Percentiles rank a stretch among this genome's conserved stretches.
phyloP scores from a whole-genome alignment of 2,113 vertebrate species.

The Lutjanus erythropterus region DNA sequence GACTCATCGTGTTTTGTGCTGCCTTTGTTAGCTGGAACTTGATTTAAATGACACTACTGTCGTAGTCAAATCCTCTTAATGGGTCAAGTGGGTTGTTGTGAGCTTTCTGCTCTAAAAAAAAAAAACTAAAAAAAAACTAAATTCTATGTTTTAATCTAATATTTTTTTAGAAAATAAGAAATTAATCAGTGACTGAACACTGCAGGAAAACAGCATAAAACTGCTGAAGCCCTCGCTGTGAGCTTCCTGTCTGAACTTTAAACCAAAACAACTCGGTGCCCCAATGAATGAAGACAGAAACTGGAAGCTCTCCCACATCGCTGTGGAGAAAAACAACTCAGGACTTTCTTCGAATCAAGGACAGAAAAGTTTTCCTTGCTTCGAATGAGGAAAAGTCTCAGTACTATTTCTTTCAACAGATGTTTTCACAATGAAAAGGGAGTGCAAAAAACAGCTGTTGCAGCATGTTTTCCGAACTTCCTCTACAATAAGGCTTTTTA shows the following conservation, averaged over 20 bases:
- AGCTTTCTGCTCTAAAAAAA: background rate
- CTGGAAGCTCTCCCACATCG: slow-evolving; percentile 3
- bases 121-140: background rate
- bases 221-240: slow-evolving; percentile 11
- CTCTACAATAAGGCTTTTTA: background rate
- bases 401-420: slow-evolving; percentile 12
- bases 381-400: background rate
- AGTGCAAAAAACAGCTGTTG: slow-evolving; percentile 24
- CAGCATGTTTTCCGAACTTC: background rate
- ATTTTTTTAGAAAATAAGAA: background rate
- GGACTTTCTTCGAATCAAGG: slow-evolving; percentile 24
- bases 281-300: slow-evolving; percentile 62
- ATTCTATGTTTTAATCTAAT: background rate
- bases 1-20: slow-evolving; percentile 9
- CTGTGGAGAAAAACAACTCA: slow-evolving; percentile 56
- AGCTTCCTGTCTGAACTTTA: slow-evolving; percentile 50
- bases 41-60: slow-evolving; percentile 24
- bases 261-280: slow-evolving; percentile 48
- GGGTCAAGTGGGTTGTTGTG: slow-evolving; percentile 1
- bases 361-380: no score
- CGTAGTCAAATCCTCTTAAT: slow-evolving; percentile 15
- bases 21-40: slow-evolving; percentile 18
- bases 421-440: slow-evolving; percentile 28
- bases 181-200: background rate
- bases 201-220: slow-evolving; percentile 7